phyloP scores from a whole-genome alignment of 2,797 vertebrate species.

The Pampus argenteus region DNA sequence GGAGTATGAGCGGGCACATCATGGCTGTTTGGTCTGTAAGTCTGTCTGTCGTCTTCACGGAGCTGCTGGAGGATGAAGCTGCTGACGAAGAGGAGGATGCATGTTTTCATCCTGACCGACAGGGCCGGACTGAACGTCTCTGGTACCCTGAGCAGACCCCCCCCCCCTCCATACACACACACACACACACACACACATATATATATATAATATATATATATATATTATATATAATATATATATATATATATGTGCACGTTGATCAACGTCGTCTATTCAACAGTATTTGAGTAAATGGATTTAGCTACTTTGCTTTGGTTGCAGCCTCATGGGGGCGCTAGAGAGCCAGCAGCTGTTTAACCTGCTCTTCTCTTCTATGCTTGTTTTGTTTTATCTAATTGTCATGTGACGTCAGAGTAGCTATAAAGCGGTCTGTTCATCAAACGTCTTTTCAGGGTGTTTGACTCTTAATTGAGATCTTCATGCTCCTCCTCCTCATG shows the following conservation, averaged over 20 bases:
- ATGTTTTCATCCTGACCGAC: constrained; percentile 22
- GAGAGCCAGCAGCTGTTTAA: neutral
- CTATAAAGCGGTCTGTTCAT: no score
- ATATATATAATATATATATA: no score
- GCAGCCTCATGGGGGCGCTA: neutral
- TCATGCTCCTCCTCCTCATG: neutral
- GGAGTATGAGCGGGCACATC: constrained; percentile 39
- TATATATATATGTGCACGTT: no score
- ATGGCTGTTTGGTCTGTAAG: constrained; percentile 22
- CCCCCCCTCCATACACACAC: no score
- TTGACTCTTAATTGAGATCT: neutral
- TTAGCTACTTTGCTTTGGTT: neutral
- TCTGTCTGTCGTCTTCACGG: neutral
- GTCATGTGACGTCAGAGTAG: no score
- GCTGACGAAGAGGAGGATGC: constrained; percentile 35
- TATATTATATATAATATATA: no score
- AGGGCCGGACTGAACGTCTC: constrained; percentile 24
- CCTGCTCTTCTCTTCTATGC: neutral
- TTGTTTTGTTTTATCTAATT: no score
- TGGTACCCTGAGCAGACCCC: constrained; percentile 3
- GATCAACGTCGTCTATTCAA: no score
- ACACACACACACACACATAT: no score
- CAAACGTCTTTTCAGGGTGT: no score
- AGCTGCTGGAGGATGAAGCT: constrained; percentile 35
- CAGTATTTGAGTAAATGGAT: no score